Base-by-base conservation (phyloP, 2,888 invertebrate genomes). In the Callimorpha dominula region DNA sequence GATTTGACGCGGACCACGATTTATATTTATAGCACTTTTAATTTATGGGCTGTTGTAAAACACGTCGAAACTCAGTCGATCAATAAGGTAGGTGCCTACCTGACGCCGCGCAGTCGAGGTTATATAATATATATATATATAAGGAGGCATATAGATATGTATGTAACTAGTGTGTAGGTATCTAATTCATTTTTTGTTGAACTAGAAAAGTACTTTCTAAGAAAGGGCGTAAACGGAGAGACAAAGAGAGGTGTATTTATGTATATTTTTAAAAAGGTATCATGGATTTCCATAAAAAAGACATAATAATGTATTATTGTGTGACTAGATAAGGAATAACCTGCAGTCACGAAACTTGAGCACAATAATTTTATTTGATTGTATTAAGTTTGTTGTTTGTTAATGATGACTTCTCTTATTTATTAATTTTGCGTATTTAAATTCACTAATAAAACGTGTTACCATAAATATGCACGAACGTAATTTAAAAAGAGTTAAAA, bases 21-120 rank as follows among this genome's bases (percentile, higher is more conserved):
- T 95, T 95, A 95, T 93, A 90, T 92, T 95, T 94, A 94, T 92
- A 87, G 91, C 91, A 81, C 88, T 86, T 91, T 90, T 94, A 93
- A 95, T 95, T 95, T 95, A 95, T 91, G 84, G 86, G 77, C 74
- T 77, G 89, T 85, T 88, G 87, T 94, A 95, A 94, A 95, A 90
- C 89, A 91, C 92, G 88, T 89, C 89, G 91, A 92, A 93, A 93
- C 87, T 87, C 87, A 85, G 85, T 78, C 84, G 85, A 88, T 91
- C 91, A 88, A 90, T 86, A 85, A 85, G 84, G 77, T 79, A 77
- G 81, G 81, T 81, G 80, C 80, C 86, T 90, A 89, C 88, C 86
- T 86, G 86, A 79, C 79, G 81, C 80, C 83, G 80, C 62, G 46
- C 57, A 43, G 71, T 68, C 78, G 77, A 77, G 75, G 77, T 78